These are phyloP conservation scores for Balaenoptera acutorostrata DNA, from an alignment of 2,113 vertebrate genomes.

Conservation along the genomic window DNA sequence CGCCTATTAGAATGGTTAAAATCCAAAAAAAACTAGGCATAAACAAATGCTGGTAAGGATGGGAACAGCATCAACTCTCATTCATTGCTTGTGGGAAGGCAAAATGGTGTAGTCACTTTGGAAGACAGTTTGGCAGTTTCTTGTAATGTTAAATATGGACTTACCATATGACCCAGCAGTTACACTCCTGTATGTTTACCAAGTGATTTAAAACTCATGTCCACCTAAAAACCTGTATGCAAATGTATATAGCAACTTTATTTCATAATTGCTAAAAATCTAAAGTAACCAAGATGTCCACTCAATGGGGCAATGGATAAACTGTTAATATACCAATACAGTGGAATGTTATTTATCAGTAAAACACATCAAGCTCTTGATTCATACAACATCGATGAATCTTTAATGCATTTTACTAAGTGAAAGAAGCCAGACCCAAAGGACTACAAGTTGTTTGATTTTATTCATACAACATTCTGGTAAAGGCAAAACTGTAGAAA, in stretches of 20 bases:
- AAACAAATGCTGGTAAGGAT: not conserved
- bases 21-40: not conserved
- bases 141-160: not conserved
- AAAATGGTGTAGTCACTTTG: not conserved
- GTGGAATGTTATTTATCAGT: not conserved
- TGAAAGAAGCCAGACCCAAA: not conserved
- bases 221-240: not conserved
- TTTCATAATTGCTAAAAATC: not conserved
- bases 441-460: not conserved
- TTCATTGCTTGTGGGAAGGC: not conserved
- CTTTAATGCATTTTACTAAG: not conserved
- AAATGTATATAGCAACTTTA: not conserved
- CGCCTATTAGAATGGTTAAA: not conserved
- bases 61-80: not conserved
- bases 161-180: not conserved
- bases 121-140: not conserved
- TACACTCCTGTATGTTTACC: not conserved
- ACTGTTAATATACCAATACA: not conserved
- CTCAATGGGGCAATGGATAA: not conserved
- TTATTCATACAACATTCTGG: not conserved
- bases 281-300: not conserved
- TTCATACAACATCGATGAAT: not conserved
- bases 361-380: not conserved
- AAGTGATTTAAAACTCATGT: not conserved
- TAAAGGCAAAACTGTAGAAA: not conserved